Evolutionary conservation across 2,797 vertebrate genomes (phyloP).

Genomic region (Pogoniulus pusillus): DNA sequence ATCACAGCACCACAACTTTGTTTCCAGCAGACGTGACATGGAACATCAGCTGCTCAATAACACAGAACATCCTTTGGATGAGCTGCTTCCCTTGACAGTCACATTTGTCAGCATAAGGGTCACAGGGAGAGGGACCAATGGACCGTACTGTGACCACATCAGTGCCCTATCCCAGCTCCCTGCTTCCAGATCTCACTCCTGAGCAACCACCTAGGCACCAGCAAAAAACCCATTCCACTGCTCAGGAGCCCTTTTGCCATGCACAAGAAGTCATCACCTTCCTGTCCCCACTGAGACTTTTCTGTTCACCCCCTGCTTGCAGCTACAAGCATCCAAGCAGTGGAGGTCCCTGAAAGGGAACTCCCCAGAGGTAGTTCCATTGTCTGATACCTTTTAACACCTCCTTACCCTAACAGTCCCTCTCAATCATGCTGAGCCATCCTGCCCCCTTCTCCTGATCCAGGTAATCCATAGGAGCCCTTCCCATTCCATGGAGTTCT

Average conservation of each 20-base stretch:
- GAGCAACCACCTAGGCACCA: neutral
- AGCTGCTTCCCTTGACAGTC: neutral
- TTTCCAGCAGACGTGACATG: neutral
- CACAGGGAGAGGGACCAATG: neutral
- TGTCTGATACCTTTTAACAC: neutral
- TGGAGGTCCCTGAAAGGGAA: neutral
- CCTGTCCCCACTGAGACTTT: neutral
- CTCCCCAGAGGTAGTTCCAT: neutral
- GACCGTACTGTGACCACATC: neutral
- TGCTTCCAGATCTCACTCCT: neutral
- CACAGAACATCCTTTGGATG: neutral
- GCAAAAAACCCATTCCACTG: neutral
- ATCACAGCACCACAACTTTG: neutral
- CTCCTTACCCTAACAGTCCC: neutral
- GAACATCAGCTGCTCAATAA: neutral
- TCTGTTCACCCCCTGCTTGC: neutral
- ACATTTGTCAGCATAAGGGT: rapidly evolving
- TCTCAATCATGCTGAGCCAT: neutral
- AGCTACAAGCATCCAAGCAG: neutral
- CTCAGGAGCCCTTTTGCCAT: neutral
- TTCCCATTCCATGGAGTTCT: neutral
- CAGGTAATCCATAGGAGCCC: neutral
- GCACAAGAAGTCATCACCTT: neutral
- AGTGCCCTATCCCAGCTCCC: neutral
- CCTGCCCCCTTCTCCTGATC: neutral